A percentile compares a stretch with the other conserved stretches of the same genome.
These are phyloP conservation scores for Ceratina japonica DNA, from an alignment of 1,140 invertebrate genomes.

Conservation along the genomic window DNA sequence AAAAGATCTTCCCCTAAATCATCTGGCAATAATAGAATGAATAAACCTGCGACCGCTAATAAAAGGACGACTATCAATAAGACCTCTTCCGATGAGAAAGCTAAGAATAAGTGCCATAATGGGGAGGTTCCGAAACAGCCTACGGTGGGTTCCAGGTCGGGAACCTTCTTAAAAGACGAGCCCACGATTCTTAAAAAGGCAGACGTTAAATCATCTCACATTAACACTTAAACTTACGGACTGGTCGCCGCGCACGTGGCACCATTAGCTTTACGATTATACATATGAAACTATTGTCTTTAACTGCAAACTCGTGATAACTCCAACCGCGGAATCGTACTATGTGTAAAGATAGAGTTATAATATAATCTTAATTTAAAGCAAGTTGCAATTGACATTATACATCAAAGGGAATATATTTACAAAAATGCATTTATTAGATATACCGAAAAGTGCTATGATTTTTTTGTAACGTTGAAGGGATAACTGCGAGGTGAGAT, in stretches of 20 bases:
- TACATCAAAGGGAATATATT: slow-evolving; percentile 48
- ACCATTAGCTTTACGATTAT: slow-evolving; percentile 26
- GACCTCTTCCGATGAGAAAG: slow-evolving; percentile 63
- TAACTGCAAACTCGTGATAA: slow-evolving; percentile 65
- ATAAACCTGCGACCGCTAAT: slow-evolving; percentile 48
- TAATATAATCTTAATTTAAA: slow-evolving; percentile 54
- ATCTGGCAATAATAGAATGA: slow-evolving; percentile 60
- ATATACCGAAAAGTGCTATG: slow-evolving; percentile 55
- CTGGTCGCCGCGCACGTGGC: slow-evolving; percentile 14
- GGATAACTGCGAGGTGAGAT: slow-evolving; percentile 26
- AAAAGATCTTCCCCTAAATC: slow-evolving; percentile 74
- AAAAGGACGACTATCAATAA: slow-evolving; percentile 50
- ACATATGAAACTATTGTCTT: slow-evolving; percentile 38
- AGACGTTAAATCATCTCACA: slow-evolving; percentile 75
- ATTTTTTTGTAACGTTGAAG: slow-evolving; percentile 48
- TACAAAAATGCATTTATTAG: slow-evolving; percentile 59
- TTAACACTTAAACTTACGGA: slow-evolving; percentile 66
- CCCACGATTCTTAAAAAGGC: slow-evolving; percentile 80
- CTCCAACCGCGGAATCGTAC: slow-evolving; percentile 57
- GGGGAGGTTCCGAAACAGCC: slow-evolving; percentile 70
- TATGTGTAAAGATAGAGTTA: slow-evolving; percentile 55
- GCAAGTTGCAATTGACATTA: slow-evolving; percentile 39
- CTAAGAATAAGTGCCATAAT: slow-evolving; percentile 71
- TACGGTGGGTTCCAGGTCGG: slow-evolving; percentile 81
- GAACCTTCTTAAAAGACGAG: slow-evolving; percentile 87